Evolutionary conservation across 2,888 invertebrate genomes (phyloP).

Genomic region (Entomobrya multifasciata): DNA sequence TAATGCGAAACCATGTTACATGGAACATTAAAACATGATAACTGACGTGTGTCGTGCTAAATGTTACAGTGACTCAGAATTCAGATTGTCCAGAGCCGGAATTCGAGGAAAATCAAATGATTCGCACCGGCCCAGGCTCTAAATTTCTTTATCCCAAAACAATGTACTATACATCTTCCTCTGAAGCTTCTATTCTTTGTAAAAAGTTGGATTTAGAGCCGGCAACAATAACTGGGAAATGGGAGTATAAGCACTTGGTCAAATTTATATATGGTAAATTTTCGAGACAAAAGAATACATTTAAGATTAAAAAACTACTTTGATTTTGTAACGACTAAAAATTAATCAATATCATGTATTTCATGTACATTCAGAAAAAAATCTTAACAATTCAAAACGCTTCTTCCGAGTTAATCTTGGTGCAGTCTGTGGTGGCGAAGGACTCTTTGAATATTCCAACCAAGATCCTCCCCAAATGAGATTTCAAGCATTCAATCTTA

Average conservation of each 20-base stretch:
- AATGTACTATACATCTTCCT: not conserved
- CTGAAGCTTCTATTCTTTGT: not conserved
- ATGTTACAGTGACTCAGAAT: not conserved
- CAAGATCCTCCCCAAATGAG: not conserved
- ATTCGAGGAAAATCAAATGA: not conserved
- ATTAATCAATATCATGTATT: too few species aligned
- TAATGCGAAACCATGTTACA: too few species aligned
- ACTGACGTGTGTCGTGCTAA: too few species aligned
- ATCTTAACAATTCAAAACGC: not conserved
- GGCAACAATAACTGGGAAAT: not conserved
- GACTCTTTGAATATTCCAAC: not conserved
- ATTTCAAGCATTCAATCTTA: constrained; percentile 1
- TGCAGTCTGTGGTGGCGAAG: not conserved
- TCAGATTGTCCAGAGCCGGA: not conserved
- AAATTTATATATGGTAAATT: not conserved
- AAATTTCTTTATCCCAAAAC: constrained; percentile 12
- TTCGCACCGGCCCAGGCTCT: constrained; percentile 7
- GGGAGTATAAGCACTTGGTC: not conserved
- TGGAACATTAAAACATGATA: too few species aligned
- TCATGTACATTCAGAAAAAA: constrained; percentile 5
- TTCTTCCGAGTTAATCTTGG: not conserved
- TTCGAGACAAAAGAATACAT: not conserved
- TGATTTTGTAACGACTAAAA: too few species aligned
- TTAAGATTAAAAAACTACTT: not conserved
- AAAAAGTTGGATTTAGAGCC: not conserved